These are phyloP conservation scores for Lagocephalus sceleratus DNA, from an alignment of 2,797 vertebrate genomes.

Conservation along the genomic window DNA sequence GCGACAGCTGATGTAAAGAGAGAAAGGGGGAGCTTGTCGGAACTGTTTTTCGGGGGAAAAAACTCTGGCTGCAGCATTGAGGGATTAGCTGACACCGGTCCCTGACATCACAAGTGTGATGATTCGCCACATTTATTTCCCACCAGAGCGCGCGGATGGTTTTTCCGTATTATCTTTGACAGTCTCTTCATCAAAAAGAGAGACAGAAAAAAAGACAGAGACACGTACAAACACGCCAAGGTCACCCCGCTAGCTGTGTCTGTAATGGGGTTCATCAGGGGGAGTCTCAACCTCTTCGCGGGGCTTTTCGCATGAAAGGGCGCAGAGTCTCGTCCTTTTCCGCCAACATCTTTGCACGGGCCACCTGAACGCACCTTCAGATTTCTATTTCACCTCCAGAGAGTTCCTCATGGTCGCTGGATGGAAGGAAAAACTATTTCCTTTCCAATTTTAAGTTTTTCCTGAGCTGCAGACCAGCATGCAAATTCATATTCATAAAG, in stretches of 20 bases:
- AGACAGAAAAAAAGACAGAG: constrained; percentile 19
- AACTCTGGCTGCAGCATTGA: constrained; percentile 39
- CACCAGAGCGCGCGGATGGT: constrained; percentile 27
- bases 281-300: constrained; percentile 53
- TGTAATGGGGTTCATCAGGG: constrained; percentile 51
- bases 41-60: constrained; percentile 41
- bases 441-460: constrained; percentile 11
- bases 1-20: constrained; percentile 66
- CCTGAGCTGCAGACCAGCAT: constrained; percentile 8
- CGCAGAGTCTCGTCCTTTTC: constrained; percentile 31
- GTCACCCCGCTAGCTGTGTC: constrained; percentile 67
- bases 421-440: constrained; percentile 16
- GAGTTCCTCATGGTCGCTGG: constrained; percentile 11
- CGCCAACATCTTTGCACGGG: constrained; percentile 25
- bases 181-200: constrained; percentile 39
- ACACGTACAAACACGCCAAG: constrained; percentile 49
- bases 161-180: constrained; percentile 58
- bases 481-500: constrained; percentile 14
- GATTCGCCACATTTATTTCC: constrained; percentile 15
- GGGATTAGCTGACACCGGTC: constrained; percentile 56
- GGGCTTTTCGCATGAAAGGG: constrained; percentile 55
- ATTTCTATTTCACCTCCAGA: constrained; percentile 27
- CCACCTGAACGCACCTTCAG: constrained; percentile 5
- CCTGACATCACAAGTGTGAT: constrained; percentile 22
- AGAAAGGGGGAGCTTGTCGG: constrained; percentile 35